phyloP scores from a whole-genome alignment of 1,140 invertebrate species.

The Anadara kagoshimensis region DNA sequence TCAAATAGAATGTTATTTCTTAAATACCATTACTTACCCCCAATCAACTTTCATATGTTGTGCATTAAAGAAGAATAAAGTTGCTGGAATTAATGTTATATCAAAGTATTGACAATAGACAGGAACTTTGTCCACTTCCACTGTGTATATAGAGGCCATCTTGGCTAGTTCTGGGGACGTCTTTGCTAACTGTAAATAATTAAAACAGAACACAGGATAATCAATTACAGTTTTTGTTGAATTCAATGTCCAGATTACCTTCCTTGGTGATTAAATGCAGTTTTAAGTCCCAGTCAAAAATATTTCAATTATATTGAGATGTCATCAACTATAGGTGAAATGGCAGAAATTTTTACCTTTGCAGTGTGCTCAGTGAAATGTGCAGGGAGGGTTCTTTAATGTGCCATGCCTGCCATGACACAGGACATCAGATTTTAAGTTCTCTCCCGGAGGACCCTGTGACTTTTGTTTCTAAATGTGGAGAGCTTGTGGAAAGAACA shows the following conservation, averaged over 20 bases:
- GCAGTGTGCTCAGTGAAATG: too few species aligned
- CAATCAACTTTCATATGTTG: constrained; percentile 74
- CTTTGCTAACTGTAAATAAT: constrained; percentile 64
- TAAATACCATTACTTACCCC: constrained; percentile 66
- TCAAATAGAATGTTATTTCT: background rate
- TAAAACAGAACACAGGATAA: background rate
- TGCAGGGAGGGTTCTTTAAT: too few species aligned
- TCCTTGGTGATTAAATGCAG: too few species aligned
- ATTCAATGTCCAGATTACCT: background rate
- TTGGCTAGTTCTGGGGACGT: constrained; percentile 57
- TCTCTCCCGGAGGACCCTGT: too few species aligned
- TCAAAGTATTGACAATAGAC: constrained; percentile 72
- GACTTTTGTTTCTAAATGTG: too few species aligned
- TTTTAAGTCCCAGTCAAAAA: too few species aligned
- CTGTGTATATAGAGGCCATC: constrained; percentile 69
- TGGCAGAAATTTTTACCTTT: too few species aligned
- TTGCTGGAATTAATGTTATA: constrained; percentile 71
- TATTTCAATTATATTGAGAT: too few species aligned
- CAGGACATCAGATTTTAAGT: too few species aligned
- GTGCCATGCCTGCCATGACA: too few species aligned
- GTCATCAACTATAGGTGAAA: too few species aligned
- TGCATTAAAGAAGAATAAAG: constrained; percentile 73
- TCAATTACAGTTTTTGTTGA: background rate
- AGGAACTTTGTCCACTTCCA: constrained; percentile 69
- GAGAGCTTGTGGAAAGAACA: too few species aligned